These are phyloP conservation scores for Nipponacmea schrenckii DNA, from an alignment of 2,888 invertebrate species.

Conservation along the genomic window DNA sequence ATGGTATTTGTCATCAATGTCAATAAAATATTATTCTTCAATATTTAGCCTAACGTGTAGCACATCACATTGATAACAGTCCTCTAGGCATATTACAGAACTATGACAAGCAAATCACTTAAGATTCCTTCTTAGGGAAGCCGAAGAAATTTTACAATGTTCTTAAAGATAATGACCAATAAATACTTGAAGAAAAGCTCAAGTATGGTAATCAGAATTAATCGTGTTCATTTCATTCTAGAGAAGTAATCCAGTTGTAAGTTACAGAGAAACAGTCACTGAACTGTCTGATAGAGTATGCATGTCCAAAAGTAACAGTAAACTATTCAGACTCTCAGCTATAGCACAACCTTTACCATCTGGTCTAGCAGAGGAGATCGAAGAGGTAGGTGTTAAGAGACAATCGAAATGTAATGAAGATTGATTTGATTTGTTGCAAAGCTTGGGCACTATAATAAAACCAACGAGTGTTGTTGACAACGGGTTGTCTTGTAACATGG, in stretches of 20 bases:
- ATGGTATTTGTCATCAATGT: too few species aligned
- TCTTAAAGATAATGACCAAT: too few species aligned
- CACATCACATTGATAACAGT: too few species aligned
- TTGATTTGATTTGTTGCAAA: not conserved
- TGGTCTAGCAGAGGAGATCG: slow-evolving; percentile 96
- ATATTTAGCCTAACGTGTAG: too few species aligned
- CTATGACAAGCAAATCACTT: too few species aligned
- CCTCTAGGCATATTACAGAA: too few species aligned
- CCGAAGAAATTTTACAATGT: too few species aligned
- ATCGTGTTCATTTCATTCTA: slow-evolving; percentile 74
- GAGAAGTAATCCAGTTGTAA: slow-evolving; percentile 97
- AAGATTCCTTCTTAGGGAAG: too few species aligned
- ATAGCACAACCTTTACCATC: slow-evolving; percentile 96
- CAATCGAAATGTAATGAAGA: not conserved
- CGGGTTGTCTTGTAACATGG: not conserved
- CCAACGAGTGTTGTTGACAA: too few species aligned
- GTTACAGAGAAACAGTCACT: slow-evolving; percentile 87
- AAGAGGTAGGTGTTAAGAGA: slow-evolving; percentile 74
- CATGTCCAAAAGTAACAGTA: slow-evolving; percentile 98
- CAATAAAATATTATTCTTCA: too few species aligned
- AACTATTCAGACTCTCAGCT: slow-evolving; percentile 98
- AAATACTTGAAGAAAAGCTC: too few species aligned
- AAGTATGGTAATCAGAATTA: too few species aligned
- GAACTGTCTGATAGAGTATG: slow-evolving; percentile 95
- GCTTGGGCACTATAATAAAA: not conserved